Conservation (phyloP, 2,113 vertebrate species). For the Cyrtonyx montezumae region DNA sequence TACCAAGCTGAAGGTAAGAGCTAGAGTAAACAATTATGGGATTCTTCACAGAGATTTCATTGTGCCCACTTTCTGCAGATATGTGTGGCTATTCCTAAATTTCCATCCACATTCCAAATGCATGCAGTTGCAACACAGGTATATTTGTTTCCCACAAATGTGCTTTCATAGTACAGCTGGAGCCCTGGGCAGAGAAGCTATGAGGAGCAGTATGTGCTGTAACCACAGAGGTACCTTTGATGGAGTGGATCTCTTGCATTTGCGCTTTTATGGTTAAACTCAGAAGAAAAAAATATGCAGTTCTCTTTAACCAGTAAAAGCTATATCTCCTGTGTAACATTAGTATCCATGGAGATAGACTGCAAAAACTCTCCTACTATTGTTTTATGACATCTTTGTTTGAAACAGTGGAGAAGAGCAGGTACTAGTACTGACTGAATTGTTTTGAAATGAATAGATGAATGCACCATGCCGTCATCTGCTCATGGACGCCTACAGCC, state of each 20-base stretch:
- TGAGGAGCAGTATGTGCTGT: background rate
- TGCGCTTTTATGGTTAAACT: constrained; percentile 48
- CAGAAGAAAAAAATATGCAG: background rate
- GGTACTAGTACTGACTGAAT: background rate
- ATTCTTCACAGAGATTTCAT: constrained; percentile 38
- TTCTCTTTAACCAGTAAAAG: constrained; percentile 56
- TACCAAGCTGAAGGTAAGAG: constrained; percentile 55
- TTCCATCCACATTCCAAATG: constrained; percentile 31
- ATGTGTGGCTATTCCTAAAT: constrained; percentile 43
- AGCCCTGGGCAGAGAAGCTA: constrained; percentile 1
- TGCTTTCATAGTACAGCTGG: constrained; percentile 37
- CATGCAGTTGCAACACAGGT: constrained; percentile 59
- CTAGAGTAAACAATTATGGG: constrained; percentile 12
- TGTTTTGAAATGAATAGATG: constrained; percentile 34
- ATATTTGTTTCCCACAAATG: constrained; percentile 56
- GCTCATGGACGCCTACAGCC: background rate
- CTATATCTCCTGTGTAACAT: constrained; percentile 25
- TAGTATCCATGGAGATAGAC: constrained; percentile 49
- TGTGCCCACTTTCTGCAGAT: constrained; percentile 61
- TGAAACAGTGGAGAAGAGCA: background rate
- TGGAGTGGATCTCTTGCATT: constrained; percentile 15
- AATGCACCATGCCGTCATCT: background rate
- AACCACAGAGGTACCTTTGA: constrained; percentile 60
- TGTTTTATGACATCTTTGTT: background rate
- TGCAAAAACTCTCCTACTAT: background rate